Conservation (phyloP, 1,140 invertebrate genomes). For the Musca vetustissima region DNA sequence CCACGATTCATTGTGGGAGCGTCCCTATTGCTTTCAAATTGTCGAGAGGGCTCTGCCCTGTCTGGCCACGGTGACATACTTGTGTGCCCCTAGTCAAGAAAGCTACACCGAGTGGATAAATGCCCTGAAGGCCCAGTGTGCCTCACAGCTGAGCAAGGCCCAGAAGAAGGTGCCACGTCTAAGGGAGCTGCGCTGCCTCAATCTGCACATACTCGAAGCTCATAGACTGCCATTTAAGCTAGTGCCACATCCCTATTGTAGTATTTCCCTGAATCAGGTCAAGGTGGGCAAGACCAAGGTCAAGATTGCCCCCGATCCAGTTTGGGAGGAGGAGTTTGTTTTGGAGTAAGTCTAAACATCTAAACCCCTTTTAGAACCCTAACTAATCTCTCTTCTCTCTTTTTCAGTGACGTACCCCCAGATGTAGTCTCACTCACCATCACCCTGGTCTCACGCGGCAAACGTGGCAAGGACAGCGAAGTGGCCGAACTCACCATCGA, state of each 20-base stretch:
- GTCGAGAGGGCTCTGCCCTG: conserved; percentile 91
- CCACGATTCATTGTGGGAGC: conserved; percentile 94
- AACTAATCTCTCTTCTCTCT: not conserved
- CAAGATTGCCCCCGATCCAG: conserved; percentile 82
- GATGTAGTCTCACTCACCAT: conserved; percentile 91
- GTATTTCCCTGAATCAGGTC: conserved; percentile 78
- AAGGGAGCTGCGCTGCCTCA: conserved; percentile 74
- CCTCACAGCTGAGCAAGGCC: conserved; percentile 82
- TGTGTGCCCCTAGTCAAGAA: conserved; percentile 77
- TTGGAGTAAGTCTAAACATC: conserved; percentile 73
- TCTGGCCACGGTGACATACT: conserved; percentile 88
- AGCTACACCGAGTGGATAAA: conserved; percentile 90
- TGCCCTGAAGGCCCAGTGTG: conserved; percentile 87
- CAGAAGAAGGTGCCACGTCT: conserved; percentile 77
- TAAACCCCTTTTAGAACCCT: too few relatives aligned
- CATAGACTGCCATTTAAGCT: conserved; percentile 55
- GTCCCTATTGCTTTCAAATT: conserved; percentile 93
- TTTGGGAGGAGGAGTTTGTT: conserved; percentile 94
- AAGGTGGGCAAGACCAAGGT: conserved; percentile 87
- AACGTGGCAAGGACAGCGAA: conserved; percentile 90
- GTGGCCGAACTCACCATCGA: conserved; percentile 87
- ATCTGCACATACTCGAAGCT: conserved; percentile 66
- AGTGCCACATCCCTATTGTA: conserved; percentile 84
- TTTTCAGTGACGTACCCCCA: conserved; percentile 86
- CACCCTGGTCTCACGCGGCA: conserved; percentile 90